These are phyloP conservation scores for Poecilia wingei DNA, from an alignment of 2,797 vertebrate genomes.

Conservation along the genomic window DNA sequence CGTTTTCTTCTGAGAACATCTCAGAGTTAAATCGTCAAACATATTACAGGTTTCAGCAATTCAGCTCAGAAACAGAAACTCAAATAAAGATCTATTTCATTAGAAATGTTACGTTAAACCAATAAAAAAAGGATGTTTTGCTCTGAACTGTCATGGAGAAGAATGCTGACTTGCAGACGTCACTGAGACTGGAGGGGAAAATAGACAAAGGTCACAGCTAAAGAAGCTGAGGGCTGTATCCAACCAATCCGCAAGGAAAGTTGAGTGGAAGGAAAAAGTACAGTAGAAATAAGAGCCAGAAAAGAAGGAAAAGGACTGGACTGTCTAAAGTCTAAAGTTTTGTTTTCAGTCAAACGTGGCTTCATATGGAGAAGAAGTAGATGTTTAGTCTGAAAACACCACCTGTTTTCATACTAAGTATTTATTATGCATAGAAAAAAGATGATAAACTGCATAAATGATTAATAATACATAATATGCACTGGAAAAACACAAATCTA, in stretches of 20 bases:
- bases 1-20: not conserved
- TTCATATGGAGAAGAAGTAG: not conserved
- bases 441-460: not conserved
- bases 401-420: not conserved
- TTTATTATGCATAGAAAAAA: not conserved
- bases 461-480: not conserved
- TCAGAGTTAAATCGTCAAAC: not conserved
- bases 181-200: not conserved
- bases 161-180: not conserved
- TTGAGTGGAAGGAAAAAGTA: not conserved
- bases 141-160: not conserved
- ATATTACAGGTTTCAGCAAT: not conserved
- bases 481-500: too few species aligned
- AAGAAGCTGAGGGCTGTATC: not conserved
- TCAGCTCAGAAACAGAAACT: not conserved
- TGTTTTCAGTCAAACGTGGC: not conserved
- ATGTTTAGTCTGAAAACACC: not conserved
- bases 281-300: not conserved
- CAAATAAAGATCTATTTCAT: not conserved
- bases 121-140: not conserved
- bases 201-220: not conserved
- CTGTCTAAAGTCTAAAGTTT: too few species aligned
- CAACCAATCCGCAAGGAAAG: not conserved
- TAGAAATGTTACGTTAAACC: not conserved
- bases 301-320: not conserved